Evolutionary conservation across 2,888 invertebrate species (phyloP), one percentile per base, ranked within the genome.

Genomic region (Epinotia bilunana): DNA sequence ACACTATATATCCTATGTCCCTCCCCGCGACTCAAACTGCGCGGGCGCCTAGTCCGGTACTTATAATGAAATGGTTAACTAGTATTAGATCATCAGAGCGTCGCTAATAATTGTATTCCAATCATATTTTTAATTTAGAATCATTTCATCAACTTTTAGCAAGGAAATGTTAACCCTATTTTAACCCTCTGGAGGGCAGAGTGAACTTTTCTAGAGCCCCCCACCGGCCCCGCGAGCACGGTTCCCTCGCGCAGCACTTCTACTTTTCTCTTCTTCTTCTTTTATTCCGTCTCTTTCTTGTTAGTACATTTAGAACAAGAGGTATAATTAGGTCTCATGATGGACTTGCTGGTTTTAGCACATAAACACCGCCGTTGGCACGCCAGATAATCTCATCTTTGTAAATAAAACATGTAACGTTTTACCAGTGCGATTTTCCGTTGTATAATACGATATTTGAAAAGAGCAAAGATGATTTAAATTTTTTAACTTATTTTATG

Each of bases 141-240:
- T n/a, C 0, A 11, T 46, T 64, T 64, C 49, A 64, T 53, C 28
- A 61, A 20, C 3, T 16, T 4, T 33, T 33, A 20, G 3, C 33
- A 33, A n/a, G 9, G 55, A 3, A 23, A 69, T 57, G 13, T 57
- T 49, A 73, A 43, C 73, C 73, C 67, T 53, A 67, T 23, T 63
- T 13, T 11, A n/a, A n/a, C n/a, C n/a, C 60, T 39, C 61, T 23
- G 9, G 16, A 67, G 55, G 43, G 28, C 58, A 72, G 61, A 76
- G 74, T 58, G 78, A 81, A 80, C 77, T 80, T 81, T 79, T 78
- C 74, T 72, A 79, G 78, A 83, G 80, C 82, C 80, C 76, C 73
- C 64, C 75, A 70, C 61, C 73, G 60, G 65, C 75, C 68, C 67
- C 75, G 39, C 71, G 62, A 79, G 80, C 84, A 82, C 81, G 83